phyloP scores from a whole-genome alignment of 2,888 invertebrate genomes.

The Agrochola lychnidis region DNA sequence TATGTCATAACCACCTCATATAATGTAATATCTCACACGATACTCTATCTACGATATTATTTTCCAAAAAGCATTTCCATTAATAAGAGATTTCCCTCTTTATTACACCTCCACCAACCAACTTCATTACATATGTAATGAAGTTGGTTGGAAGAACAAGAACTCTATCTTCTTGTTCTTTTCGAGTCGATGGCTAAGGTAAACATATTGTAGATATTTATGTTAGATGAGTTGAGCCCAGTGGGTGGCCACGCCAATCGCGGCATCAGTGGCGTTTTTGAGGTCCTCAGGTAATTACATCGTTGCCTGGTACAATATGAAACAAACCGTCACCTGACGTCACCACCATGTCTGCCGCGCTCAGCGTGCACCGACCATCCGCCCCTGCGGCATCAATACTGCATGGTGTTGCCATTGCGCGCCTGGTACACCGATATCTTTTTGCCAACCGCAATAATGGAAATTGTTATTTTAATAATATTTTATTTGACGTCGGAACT shows the following conservation, averaged over 20 bases:
- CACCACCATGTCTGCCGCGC: constrained; percentile 30
- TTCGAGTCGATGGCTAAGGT: no score
- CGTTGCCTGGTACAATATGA: constrained; percentile 22
- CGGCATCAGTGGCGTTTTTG: no score
- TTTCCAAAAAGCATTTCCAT: background rate
- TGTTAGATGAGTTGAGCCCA: no score
- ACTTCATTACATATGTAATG: no score
- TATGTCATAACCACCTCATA: background rate
- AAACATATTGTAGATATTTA: no score
- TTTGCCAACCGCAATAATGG: constrained; percentile 55
- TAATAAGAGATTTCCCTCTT: background rate
- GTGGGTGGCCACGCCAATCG: no score
- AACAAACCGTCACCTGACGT: constrained; percentile 35
- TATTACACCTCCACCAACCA: no score
- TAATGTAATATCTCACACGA: background rate
- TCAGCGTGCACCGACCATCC: constrained; percentile 47
- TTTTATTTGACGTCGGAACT: constrained; percentile 11
- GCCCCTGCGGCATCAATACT: constrained; percentile 73
- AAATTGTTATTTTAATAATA: constrained; percentile 25
- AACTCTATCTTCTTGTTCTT: no score
- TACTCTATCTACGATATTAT: background rate
- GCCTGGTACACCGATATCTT: constrained; percentile 69
- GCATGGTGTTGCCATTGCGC: constrained; percentile 69
- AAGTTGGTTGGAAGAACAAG: no score
- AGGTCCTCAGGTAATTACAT: background rate